Evolutionary conservation across 1,140 invertebrate species (phyloP), one percentile per base, ranked within the genome.

Genomic region (Leptoteleia sp.): DNA sequence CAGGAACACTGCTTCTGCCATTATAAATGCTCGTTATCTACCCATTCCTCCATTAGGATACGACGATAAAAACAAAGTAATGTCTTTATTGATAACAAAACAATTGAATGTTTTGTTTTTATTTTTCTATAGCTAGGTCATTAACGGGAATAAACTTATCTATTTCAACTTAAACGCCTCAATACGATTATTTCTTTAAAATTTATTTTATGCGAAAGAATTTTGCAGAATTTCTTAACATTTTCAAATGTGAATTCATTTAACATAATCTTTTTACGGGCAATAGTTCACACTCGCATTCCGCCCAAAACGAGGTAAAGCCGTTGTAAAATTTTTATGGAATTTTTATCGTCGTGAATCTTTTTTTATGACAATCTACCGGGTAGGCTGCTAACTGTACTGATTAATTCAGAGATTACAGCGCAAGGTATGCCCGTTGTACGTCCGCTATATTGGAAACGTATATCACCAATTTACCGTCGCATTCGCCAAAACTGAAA

Each of bases 351-450:
- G 42, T 19, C 2, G 19, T 35, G 42, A 47, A 61, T 48, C 42
- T 61, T 61, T 59, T 61, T 61, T 61, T 59, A 61, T 48, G 57
- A 27, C 57, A 27, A 35, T 16, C 40, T 22, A 35, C 55, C 40
- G n/a, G 37, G 11, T 17, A 11, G 25, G 15, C 38, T 43, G 40
- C n/a, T 59, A 59, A 59, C 38, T 15, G 27, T 33, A 59, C 16
- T 59, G 54, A 59, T 59, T 59, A 59, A 59, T 59, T 59, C 40
- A 43, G 54, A 59, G 54, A 59, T 59, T 59, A 59, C 38, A 59
- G 9, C 45, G 29, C 40, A 59, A 17, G 37, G 12, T 42, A 61
- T 19, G 13, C 16, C 4, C 11, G 15, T 47, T 47, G 47, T 37
- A 61, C 11, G 29, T 47, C 31, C 38, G 27, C 57, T 35, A 47